A percentile compares a stretch with the other conserved stretches of the same genome.
Conservation (phyloP, 2,113 vertebrate genomes). For the Sakesphorus luctuosus region DNA sequence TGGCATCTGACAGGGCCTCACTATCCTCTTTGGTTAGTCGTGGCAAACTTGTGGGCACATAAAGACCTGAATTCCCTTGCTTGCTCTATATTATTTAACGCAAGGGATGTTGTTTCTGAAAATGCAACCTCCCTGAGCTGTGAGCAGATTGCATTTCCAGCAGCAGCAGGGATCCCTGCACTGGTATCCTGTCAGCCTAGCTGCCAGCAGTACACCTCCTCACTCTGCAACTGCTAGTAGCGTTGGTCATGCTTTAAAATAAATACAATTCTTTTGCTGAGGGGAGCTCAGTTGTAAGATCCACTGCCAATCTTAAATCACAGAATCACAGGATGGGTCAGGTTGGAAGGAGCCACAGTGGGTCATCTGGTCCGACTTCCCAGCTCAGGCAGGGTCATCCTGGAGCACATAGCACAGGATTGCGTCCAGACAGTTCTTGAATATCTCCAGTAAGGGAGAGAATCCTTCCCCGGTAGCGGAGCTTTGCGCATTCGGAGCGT, state of each 20-base stretch:
- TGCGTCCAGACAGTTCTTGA: neutral
- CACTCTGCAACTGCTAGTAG: rapidly evolving
- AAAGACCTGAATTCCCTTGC: neutral
- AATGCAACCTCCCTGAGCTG: rapidly evolving
- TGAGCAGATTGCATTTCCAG: neutral
- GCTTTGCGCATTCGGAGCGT: rapidly evolving
- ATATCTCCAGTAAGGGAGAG: neutral
- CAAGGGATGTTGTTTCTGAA: too few species aligned
- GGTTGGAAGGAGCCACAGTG: neutral
- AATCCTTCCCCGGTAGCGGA: rapidly evolving
- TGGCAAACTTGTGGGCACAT: too few species aligned
- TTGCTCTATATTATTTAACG: rapidly evolving
- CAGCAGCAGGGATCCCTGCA: rapidly evolving
- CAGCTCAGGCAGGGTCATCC: neutral
- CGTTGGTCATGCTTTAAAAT: rapidly evolving
- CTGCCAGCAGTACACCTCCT: neutral
- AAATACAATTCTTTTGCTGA: rapidly evolving
- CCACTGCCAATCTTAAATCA: neutral
- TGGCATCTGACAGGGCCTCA: neutral
- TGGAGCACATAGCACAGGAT: neutral
- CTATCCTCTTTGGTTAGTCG: neutral
- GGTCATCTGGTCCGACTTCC: neutral
- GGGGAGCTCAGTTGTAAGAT: rapidly evolving
- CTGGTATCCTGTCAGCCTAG: rapidly evolving
- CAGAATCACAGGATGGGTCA: neutral